Evolutionary conservation across 2,797 vertebrate species (phyloP).

Genomic region (Rhinoraja longicauda): DNA sequence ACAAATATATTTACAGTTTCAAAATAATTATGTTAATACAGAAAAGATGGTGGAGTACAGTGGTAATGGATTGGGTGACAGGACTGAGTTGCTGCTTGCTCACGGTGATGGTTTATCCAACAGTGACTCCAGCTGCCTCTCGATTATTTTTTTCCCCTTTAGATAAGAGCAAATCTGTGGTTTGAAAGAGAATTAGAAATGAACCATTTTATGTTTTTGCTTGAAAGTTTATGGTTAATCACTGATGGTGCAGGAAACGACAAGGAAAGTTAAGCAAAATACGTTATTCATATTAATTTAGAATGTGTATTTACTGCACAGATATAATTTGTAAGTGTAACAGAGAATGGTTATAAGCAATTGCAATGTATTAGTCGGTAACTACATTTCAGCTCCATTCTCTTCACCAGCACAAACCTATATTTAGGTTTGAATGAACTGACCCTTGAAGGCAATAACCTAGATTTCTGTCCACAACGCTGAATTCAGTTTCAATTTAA

Average conservation of each 20-base stretch:
- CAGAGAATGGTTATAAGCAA: background rate
- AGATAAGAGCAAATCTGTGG: background rate
- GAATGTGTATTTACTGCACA: background rate
- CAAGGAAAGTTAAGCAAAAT: background rate
- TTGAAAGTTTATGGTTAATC: constrained; percentile 3
- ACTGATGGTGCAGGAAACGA: too few relatives aligned
- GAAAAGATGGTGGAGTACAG: constrained; percentile 33
- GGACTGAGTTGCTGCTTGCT: constrained; percentile 19
- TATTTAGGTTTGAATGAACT: constrained; percentile 17
- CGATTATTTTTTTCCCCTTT: background rate
- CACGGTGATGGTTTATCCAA: constrained; percentile 31
- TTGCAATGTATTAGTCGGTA: background rate
- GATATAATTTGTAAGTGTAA: background rate
- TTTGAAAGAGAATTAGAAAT: background rate
- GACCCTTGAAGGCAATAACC: constrained; percentile 12
- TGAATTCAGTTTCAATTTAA: background rate
- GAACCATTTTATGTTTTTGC: background rate
- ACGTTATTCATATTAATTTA: background rate
- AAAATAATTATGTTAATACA: constrained; percentile 38
- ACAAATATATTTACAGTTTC: constrained; percentile 39
- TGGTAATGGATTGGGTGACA: constrained; percentile 39
- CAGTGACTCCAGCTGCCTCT: constrained; percentile 35
- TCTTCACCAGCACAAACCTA: background rate
- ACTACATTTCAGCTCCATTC: constrained; percentile 5
- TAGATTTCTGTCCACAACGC: constrained; percentile 3